phyloP scores from a whole-genome alignment of 2,797 vertebrate species.

The Sciurus vulgaris region DNA sequence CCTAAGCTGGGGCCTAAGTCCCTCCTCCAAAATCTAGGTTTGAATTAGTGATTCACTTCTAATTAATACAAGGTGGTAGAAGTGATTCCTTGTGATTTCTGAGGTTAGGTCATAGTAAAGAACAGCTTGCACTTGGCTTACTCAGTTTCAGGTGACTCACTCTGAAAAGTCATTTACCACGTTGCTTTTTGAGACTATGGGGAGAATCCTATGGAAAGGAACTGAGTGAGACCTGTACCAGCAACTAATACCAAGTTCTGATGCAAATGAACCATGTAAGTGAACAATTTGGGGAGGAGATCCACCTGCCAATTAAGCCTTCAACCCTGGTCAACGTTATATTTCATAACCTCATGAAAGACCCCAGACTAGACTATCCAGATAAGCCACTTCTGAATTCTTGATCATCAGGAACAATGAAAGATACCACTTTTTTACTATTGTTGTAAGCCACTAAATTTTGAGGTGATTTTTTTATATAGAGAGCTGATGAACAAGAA shows the following conservation, averaged over 20 bases:
- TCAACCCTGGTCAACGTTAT: neutral
- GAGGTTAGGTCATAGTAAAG: neutral
- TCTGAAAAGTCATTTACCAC: neutral
- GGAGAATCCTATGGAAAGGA: neutral
- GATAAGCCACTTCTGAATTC: neutral
- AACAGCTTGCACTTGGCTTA: neutral
- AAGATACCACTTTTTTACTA: neutral
- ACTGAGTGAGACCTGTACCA: neutral
- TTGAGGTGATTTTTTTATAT: slow-evolving; percentile 25
- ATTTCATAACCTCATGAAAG: neutral
- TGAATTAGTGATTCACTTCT: neutral
- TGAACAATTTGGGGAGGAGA: neutral
- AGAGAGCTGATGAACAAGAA: neutral
- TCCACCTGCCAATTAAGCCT: neutral
- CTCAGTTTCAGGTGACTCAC: neutral
- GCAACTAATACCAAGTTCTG: neutral
- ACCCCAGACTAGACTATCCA: neutral
- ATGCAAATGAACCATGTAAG: neutral
- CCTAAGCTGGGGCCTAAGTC: neutral
- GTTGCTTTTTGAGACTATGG: neutral
- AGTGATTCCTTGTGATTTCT: neutral
- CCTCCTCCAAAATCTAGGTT: neutral
- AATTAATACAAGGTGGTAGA: neutral
- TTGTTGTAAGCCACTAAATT: neutral
- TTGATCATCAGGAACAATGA: neutral